Percentiles rank a stretch among this genome's conserved stretches.
phyloP scores from a whole-genome alignment of 2,113 vertebrate species.

The Melierax canorus region DNA sequence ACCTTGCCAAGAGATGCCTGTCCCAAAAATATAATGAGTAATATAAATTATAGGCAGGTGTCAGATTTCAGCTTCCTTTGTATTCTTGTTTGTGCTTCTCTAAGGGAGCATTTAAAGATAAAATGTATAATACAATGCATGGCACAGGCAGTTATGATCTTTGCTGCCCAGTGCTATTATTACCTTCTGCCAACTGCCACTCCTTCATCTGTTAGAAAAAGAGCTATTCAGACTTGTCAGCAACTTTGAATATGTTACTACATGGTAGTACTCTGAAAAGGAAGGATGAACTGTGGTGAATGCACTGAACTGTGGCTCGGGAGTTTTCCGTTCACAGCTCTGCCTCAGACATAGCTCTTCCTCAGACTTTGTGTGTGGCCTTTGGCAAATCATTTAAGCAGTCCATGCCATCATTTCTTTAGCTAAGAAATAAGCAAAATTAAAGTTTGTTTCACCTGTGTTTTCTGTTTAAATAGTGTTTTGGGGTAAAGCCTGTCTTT shows the following conservation, averaged over 20 bases:
- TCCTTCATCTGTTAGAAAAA: conserved; percentile 9
- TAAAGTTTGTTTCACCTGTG: neutral
- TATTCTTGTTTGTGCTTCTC: neutral
- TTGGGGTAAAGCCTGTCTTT: neutral
- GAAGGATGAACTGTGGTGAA: neutral
- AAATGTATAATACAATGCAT: neutral
- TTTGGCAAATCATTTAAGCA: neutral
- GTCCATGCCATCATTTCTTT: neutral
- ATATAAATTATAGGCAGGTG: conserved; percentile 32
- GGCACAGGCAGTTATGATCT: neutral
- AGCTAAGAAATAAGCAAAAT: neutral
- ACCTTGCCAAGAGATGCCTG: conserved; percentile 19
- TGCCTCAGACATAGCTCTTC: neutral
- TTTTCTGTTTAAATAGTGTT: neutral
- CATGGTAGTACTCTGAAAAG: neutral
- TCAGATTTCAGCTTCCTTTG: conserved; percentile 8
- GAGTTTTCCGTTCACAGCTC: neutral
- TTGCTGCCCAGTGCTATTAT: neutral
- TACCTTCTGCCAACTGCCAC: neutral
- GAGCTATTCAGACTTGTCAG: neutral
- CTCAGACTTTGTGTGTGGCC: neutral
- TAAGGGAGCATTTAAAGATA: neutral
- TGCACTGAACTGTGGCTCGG: neutral
- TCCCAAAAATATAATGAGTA: conserved; percentile 17
- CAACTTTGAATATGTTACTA: neutral